phyloP scores from a whole-genome alignment of 1,140 invertebrate genomes.

The Ostrea denselamellosa region DNA sequence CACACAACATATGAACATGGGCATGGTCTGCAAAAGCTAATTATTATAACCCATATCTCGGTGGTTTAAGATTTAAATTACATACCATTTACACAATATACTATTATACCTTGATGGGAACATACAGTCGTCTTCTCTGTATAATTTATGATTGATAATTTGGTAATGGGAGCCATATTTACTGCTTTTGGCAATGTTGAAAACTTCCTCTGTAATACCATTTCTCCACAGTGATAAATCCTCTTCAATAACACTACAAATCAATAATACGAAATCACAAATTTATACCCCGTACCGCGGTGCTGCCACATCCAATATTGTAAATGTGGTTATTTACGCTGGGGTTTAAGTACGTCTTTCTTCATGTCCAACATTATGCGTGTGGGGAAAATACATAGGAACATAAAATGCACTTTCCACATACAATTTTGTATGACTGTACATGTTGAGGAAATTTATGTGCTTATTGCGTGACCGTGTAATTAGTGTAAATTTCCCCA shows the following conservation, averaged over 20 bases:
- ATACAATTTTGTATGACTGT: too few relatives aligned
- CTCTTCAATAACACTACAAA: constrained; percentile 82
- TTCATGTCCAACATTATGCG: too few relatives aligned
- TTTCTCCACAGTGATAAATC: constrained; percentile 87
- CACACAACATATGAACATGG: background rate
- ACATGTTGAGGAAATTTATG: too few relatives aligned
- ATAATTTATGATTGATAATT: constrained; percentile 89
- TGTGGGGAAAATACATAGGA: too few relatives aligned
- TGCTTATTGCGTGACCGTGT: too few relatives aligned
- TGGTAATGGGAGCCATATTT: constrained; percentile 84
- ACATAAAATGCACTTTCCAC: too few relatives aligned
- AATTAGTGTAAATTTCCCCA: too few relatives aligned
- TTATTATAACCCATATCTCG: too few relatives aligned
- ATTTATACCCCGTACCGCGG: background rate
- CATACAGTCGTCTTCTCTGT: constrained; percentile 90
- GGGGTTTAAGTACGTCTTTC: too few relatives aligned
- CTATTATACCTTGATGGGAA: constrained; percentile 85
- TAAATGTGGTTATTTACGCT: too few relatives aligned
- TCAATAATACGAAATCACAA: constrained; percentile 38
- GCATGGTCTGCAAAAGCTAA: background rate
- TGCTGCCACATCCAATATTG: background rate
- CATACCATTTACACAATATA: too few relatives aligned
- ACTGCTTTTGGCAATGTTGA: constrained; percentile 80
- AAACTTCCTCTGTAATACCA: constrained; percentile 84
- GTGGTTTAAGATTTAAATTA: too few relatives aligned